These are phyloP conservation scores for Rhegmatorhina hoffmannsi DNA, from an alignment of 2,113 vertebrate genomes.

Conservation along the genomic window DNA sequence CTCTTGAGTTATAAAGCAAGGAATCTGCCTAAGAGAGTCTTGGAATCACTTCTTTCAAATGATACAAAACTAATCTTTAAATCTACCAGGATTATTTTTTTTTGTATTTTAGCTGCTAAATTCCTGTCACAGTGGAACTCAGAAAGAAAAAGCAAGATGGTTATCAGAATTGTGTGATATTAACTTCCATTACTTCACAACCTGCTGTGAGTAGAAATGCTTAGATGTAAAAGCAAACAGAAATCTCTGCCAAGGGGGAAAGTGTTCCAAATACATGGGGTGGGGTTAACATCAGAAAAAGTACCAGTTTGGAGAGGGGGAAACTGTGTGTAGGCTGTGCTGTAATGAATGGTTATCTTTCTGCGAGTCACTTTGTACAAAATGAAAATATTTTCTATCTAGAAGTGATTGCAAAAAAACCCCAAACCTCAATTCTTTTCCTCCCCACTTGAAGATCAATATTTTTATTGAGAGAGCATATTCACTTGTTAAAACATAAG, in stretches of 20 bases:
- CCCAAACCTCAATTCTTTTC: neutral
- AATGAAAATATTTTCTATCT: neutral
- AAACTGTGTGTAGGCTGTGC: neutral
- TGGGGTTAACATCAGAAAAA: neutral
- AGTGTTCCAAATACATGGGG: neutral
- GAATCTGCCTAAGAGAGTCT: neutral
- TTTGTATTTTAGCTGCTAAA: neutral
- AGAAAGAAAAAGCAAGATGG: neutral
- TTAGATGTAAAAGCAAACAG: slow-evolving; percentile 34
- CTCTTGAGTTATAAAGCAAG: neutral
- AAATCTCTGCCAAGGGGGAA: slow-evolving; percentile 36
- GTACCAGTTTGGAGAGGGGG: neutral
- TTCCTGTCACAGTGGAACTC: neutral
- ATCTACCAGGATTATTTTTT: neutral
- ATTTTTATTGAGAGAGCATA: neutral
- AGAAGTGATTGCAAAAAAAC: neutral
- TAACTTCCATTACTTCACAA: slow-evolving; percentile 34
- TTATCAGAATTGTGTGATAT: slow-evolving; percentile 28
- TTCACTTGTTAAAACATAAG: neutral
- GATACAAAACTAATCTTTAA: slow-evolving; percentile 14
- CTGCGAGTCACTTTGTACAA: neutral
- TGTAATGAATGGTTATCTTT: neutral
- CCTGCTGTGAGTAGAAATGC: slow-evolving; percentile 39
- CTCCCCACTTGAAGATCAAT: neutral
- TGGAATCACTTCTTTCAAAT: neutral